A percentile compares a stretch with the other conserved stretches of the same genome.
Evolutionary conservation across 2,888 invertebrate genomes (phyloP).

Genomic region (Chrysotoxum bicinctum): DNA sequence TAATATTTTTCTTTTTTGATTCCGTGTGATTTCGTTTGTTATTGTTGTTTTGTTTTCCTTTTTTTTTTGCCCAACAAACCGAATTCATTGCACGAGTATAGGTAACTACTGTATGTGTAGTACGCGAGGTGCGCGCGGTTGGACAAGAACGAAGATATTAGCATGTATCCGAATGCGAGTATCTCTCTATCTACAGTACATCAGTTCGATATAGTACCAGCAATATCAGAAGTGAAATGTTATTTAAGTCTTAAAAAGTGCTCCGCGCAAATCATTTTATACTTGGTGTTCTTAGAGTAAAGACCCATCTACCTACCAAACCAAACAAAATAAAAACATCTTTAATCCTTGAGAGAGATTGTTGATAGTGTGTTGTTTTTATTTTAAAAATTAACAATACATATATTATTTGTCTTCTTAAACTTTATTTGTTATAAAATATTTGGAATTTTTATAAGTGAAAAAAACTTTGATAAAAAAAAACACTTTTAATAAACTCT

Average conservation of each 20-base stretch:
- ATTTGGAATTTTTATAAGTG: neutral
- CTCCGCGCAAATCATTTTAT: slow-evolving; percentile 82
- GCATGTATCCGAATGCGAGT: slow-evolving; percentile 66
- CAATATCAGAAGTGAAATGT: slow-evolving; percentile 77
- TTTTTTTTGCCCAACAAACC: slow-evolving; percentile 47
- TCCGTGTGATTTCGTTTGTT: slow-evolving; percentile 26
- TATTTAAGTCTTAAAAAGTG: slow-evolving; percentile 82
- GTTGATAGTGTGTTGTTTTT: neutral
- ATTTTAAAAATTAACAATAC: too few species aligned
- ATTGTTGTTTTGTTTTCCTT: neutral
- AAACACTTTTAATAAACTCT: neutral
- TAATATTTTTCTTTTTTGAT: neutral
- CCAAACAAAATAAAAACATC: neutral
- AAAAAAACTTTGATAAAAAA: neutral
- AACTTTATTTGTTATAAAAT: neutral
- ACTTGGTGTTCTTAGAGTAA: slow-evolving; percentile 81
- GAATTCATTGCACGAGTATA: slow-evolving; percentile 25
- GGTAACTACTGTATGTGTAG: slow-evolving; percentile 47
- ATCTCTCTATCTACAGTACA: slow-evolving; percentile 68
- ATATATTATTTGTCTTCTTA: neutral
- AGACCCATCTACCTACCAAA: slow-evolving; percentile 75
- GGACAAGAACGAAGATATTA: slow-evolving; percentile 70
- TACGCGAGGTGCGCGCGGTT: slow-evolving; percentile 62
- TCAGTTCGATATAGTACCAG: slow-evolving; percentile 72
- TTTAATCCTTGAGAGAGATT: slow-evolving; percentile 8